phyloP scores from a whole-genome alignment of 53 echinoderm and acorn worm genomes.

The Patiria pectinifera region DNA sequence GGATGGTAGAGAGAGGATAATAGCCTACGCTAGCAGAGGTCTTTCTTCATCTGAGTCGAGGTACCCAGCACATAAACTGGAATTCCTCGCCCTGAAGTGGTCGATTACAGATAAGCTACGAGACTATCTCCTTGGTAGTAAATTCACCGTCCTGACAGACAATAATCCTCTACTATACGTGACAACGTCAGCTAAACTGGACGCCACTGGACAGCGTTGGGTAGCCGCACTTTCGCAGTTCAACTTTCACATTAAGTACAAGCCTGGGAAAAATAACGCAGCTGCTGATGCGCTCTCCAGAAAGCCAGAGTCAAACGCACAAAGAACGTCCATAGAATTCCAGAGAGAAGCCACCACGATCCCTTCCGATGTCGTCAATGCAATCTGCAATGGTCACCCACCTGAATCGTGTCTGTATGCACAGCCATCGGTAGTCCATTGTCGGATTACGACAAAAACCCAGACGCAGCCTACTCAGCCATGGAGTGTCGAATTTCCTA shows the following conservation, averaged over 20 bases:
- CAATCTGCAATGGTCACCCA: conserved; percentile 18
- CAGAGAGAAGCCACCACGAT: conserved; percentile 17
- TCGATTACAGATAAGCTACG: conserved; percentile 50
- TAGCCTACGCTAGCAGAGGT: conserved; percentile 56
- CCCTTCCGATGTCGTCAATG: conserved; percentile 24
- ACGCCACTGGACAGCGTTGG: conserved; percentile 24
- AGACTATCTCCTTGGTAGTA: conserved; percentile 46
- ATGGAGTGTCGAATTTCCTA: neutral
- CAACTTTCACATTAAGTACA: conserved; percentile 7
- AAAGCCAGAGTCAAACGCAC: neutral
- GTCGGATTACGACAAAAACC: neutral
- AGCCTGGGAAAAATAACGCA: neutral
- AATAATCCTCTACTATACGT: conserved; percentile 26
- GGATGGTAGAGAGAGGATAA: conserved; percentile 37
- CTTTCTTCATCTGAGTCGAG: conserved; percentile 42
- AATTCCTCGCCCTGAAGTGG: conserved; percentile 35
- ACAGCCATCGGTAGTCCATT: neutral
- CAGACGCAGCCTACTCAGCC: neutral
- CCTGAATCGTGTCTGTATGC: neutral
- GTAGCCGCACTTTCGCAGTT: conserved; percentile 20
- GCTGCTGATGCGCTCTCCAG: conserved; percentile 23
- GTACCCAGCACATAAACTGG: too few relatives aligned
- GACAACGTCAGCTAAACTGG: conserved; percentile 17
- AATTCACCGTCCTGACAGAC: conserved; percentile 26
- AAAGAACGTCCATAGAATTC: neutral